phyloP scores from a whole-genome alignment of 2,888 invertebrate species.

The Cataglyphis livida region DNA sequence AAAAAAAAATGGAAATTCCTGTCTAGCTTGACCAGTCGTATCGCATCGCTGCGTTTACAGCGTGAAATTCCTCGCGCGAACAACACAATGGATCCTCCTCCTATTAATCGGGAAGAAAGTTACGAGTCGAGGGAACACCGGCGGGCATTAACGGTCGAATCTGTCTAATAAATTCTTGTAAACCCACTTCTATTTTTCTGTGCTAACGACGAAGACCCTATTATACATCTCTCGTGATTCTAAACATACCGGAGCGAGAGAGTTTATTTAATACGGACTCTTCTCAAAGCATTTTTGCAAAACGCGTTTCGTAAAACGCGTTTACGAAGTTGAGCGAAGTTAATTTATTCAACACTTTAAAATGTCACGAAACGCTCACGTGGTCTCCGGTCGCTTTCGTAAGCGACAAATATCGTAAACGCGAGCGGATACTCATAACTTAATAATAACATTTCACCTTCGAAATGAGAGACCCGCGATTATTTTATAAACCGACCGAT shows the following conservation, averaged over 20 bases:
- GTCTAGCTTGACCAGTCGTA: background rate
- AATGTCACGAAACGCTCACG: conserved; percentile 6
- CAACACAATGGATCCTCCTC: background rate
- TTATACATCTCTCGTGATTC: background rate
- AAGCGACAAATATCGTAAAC: conserved; percentile 13
- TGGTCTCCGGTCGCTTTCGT: conserved; percentile 1
- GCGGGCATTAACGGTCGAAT: conserved; percentile 44
- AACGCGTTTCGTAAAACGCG: no score
- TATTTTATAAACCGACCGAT: background rate
- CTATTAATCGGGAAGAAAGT: conserved; percentile 47
- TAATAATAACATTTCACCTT: background rate
- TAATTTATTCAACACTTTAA: background rate
- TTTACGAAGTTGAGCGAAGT: background rate
- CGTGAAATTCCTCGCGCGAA: background rate
- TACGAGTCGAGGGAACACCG: background rate
- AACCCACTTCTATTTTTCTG: conserved; percentile 4
- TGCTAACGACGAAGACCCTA: background rate
- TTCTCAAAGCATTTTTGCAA: background rate
- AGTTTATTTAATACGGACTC: background rate
- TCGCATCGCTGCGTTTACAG: background rate
- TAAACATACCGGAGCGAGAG: background rate
- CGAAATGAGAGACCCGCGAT: background rate
- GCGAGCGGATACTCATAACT: background rate
- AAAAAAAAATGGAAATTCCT: background rate
- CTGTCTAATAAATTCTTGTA: conserved; percentile 20